These are phyloP conservation scores for Netelia virgata DNA, from an alignment of 2,888 invertebrate species.

Conservation along the genomic window DNA sequence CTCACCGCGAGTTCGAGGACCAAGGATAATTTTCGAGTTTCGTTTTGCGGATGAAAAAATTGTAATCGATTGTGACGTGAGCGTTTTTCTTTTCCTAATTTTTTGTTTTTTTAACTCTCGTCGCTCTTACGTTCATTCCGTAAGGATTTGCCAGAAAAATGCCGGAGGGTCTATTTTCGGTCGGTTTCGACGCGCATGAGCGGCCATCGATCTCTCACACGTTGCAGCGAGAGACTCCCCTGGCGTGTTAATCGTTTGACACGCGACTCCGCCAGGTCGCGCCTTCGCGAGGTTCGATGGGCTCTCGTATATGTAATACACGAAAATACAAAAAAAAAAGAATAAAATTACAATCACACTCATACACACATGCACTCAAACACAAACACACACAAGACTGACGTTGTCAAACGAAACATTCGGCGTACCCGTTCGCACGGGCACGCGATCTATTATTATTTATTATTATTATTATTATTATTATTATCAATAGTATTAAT, in stretches of 20 bases:
- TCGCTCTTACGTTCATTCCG: conserved; percentile 18
- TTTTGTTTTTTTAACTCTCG: conserved; percentile 22
- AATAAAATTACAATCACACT: conserved; percentile 29
- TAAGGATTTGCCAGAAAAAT: conserved; percentile 47
- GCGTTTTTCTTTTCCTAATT: conserved; percentile 7
- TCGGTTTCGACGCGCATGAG: conserved; percentile 58
- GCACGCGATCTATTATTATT: conserved; percentile 64
- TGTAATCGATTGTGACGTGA: background rate
- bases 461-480: conserved; percentile 60
- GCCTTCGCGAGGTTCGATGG: conserved; percentile 48
- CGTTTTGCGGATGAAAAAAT: conserved; percentile 22
- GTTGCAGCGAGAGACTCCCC: conserved; percentile 32
- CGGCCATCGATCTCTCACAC: conserved; percentile 56
- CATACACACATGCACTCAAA: conserved; percentile 24
- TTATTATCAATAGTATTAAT: conserved; percentile 53
- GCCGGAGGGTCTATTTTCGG: conserved; percentile 38
- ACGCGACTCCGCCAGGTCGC: conserved; percentile 50
- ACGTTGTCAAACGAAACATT: conserved; percentile 70
- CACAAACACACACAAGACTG: conserved; percentile 63
- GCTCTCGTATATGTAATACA: conserved; percentile 49
- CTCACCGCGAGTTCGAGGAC: conserved; percentile 56
- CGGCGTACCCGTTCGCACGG: conserved; percentile 64
- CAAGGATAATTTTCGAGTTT: conserved; percentile 35
- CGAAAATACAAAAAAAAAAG: conserved; percentile 34
- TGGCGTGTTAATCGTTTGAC: conserved; percentile 42